Evolutionary conservation across 2,797 vertebrate species (phyloP), one percentile per base, ranked within the genome.

Genomic region (Hozukius guyotensis): DNA sequence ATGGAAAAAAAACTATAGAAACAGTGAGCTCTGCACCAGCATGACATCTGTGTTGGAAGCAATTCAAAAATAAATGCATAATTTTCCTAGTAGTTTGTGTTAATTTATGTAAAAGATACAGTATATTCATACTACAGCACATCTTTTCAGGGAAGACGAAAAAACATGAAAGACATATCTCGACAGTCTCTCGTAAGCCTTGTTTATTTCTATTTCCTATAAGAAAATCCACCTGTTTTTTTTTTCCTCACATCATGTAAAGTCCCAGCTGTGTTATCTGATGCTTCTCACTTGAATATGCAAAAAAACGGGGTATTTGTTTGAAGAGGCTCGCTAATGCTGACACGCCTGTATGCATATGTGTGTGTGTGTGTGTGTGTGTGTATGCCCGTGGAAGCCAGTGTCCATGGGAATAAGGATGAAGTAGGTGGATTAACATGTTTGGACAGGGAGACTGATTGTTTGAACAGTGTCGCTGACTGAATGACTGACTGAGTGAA

Each of bases 341-440:
- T 77, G 84, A 82, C 53, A 69, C 63, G 13, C 20, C 10, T 3
- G 16, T 32, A 32, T 69, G 52, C 24, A 29, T 59, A 52, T 53
- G 36, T 79, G 64, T 70, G 71, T 20, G 49, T 18, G 27, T 60
- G 66, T 53, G 64, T 25, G 55, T 57, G 72, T 59, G 77, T 72
- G 71, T 66, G 49, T 70, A 55, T 71, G 69, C 16, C 59, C 1
- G n/a, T 27, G 27, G 72, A 70, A 62, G 79, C 56, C 52, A 6
- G 70, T 55, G 77, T 87, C 87, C 78, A 62, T 85, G 87, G 87
- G 90, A 87, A 91, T 87, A 90, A 89, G 84, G 92, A 93, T 92
- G 89, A 91, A 91, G 92, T 89, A 81, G 90, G 85, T 90, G 91
- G 93, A 95, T 94, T 94, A 94, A 88, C 90, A 77, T 93, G 93